Evolutionary conservation across 2,797 vertebrate genomes (phyloP).

Genomic region (Spinibarbus caldwelli): DNA sequence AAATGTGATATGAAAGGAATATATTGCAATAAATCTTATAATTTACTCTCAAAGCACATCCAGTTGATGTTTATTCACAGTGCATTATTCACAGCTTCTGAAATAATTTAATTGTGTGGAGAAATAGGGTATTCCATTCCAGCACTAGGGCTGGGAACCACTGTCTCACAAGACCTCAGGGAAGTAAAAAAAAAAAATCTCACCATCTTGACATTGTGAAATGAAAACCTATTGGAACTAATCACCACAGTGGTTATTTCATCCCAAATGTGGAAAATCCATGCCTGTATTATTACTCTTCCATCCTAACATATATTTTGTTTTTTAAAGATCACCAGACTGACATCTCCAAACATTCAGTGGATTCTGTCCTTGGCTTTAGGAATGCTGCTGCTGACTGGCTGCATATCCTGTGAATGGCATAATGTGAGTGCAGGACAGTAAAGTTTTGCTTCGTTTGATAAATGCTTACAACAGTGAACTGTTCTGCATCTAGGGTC

Average conservation of each 20-base stretch:
- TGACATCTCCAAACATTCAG: background rate
- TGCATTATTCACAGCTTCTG: no score
- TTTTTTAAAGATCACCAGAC: background rate
- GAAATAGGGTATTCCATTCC: no score
- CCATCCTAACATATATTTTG: background rate
- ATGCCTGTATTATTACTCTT: background rate
- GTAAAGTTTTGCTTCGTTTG: conserved; percentile 58
- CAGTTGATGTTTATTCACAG: no score
- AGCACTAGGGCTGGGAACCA: no score
- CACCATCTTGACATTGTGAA: no score
- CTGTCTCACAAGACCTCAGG: no score
- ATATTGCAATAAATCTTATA: no score
- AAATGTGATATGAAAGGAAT: no score
- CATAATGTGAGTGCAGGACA: conserved; percentile 44
- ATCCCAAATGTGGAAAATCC: background rate
- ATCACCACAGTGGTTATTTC: background rate
- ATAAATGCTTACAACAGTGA: conserved; percentile 44
- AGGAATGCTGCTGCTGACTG: conserved; percentile 11
- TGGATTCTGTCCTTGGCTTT: background rate
- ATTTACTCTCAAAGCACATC: no score
- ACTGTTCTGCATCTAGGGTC: conserved; percentile 20
- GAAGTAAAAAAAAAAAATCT: no score
- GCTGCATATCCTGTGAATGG: conserved; percentile 57
- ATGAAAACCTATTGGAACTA: background rate
- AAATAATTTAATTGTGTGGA: no score